These are phyloP conservation scores for Odontophorus gujanensis DNA, from an alignment of 2,113 vertebrate genomes.

Conservation along the genomic window DNA sequence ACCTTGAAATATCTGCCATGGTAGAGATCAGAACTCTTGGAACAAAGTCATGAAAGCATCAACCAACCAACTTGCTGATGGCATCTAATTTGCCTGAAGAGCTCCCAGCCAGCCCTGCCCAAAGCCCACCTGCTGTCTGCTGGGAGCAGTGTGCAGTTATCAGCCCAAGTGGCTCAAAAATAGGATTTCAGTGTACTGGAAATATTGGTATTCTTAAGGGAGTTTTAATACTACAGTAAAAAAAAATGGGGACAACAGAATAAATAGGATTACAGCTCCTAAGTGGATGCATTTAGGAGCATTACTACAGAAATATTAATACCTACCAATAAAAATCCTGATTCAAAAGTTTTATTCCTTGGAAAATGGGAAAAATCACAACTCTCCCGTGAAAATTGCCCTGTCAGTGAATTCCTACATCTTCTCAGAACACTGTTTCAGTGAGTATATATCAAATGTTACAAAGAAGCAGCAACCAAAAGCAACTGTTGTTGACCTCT, in stretches of 20 bases:
- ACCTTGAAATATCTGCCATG: neutral
- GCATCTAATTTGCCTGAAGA: neutral
- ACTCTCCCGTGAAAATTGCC: neutral
- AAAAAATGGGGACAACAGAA: neutral
- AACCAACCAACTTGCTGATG: neutral
- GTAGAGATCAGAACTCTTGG: neutral
- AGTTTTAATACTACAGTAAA: neutral
- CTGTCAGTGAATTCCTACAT: neutral
- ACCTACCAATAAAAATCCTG: neutral
- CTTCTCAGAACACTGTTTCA: neutral
- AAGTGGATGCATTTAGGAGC: neutral
- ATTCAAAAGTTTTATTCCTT: neutral
- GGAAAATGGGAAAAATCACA: neutral
- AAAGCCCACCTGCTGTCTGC: neutral
- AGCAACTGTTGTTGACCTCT: neutral
- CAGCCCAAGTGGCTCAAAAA: neutral
- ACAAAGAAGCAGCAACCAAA: neutral
- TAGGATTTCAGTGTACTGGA: neutral
- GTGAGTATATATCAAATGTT: rapidly evolving
- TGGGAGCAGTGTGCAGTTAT: rapidly evolving
- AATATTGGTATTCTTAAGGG: neutral
- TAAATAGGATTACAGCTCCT: neutral
- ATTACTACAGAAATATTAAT: neutral
- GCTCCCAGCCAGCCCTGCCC: neutral
- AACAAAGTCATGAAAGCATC: neutral